Percentiles rank a stretch among this genome's conserved stretches.
These are phyloP conservation scores for Strongylocentrotus purpuratus DNA, from an alignment of 35 echinoderm and acorn worm species.

Conservation along the genomic window DNA sequence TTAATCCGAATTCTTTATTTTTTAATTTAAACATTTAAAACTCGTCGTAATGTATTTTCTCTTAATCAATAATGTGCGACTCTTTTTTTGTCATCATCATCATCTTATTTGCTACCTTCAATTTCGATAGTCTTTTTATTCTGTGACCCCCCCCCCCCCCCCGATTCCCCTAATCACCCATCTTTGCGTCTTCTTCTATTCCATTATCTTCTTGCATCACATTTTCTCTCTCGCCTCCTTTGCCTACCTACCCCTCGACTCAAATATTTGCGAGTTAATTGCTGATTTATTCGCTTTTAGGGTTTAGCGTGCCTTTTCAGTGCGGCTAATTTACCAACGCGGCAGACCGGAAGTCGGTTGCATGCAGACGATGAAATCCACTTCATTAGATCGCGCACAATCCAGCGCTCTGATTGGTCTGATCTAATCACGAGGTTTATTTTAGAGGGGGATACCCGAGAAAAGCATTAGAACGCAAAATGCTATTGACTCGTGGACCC, in stretches of 20 bases:
- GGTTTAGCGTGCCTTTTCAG: background rate
- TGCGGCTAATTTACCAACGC: conserved; percentile 28
- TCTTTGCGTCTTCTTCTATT: background rate
- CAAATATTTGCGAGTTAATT: conserved; percentile 42
- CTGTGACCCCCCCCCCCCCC: background rate
- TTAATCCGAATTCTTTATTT: no score
- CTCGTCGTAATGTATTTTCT: no score
- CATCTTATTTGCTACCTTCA: no score
- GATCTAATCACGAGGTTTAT: conserved; percentile 14
- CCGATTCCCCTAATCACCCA: no score
- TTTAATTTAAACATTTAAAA: no score
- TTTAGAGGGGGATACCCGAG: background rate
- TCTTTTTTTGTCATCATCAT: no score
- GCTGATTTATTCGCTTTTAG: conserved; percentile 38
- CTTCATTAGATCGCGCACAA: background rate
- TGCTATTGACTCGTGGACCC: background rate
- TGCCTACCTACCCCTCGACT: background rate
- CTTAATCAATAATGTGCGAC: no score
- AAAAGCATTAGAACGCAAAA: background rate
- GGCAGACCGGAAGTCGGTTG: conserved; percentile 4
- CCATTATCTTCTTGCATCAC: background rate
- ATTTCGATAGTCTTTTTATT: no score
- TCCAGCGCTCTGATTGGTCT: background rate
- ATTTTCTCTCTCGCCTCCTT: background rate
- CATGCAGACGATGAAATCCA: conserved; percentile 22